These are phyloP conservation scores for Macroramphosus scolopax DNA, from an alignment of 2,797 vertebrate genomes.

Conservation along the genomic window DNA sequence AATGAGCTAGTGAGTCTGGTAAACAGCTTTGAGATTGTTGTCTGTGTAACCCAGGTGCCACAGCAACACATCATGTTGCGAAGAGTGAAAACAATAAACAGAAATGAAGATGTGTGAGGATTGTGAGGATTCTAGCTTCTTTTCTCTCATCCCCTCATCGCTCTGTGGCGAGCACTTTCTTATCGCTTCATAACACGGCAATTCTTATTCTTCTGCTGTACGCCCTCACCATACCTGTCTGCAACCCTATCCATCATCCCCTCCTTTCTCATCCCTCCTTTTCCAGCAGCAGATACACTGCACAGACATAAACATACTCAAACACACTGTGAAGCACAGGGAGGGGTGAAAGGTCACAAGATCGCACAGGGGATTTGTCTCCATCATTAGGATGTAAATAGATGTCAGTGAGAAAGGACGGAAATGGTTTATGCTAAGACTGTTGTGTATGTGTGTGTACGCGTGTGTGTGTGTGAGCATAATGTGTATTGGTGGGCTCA, in stretches of 20 bases:
- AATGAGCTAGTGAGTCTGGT: constrained; percentile 43
- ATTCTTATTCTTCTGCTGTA: constrained; percentile 21
- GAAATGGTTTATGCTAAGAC: constrained; percentile 16
- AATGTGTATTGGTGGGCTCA: constrained; percentile 20
- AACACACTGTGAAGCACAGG: neutral
- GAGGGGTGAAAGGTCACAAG: constrained; percentile 52
- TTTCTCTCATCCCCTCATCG: constrained; percentile 26
- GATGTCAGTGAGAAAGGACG: constrained; percentile 35
- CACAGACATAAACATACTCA: constrained; percentile 21
- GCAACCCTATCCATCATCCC: constrained; percentile 37
- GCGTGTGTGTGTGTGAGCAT: neutral
- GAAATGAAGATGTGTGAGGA: constrained; percentile 1
- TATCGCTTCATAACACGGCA: constrained; percentile 44
- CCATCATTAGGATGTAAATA: constrained; percentile 67
- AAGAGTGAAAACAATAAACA: neutral
- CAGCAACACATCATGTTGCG: constrained; percentile 14
- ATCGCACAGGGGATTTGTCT: constrained; percentile 39
- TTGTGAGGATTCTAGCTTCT: constrained; percentile 17
- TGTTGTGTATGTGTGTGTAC: constrained; percentile 5
- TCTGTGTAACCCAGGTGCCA: constrained; percentile 28
- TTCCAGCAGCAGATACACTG: constrained; percentile 22
- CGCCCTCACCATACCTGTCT: constrained; percentile 22
- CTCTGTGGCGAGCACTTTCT: constrained; percentile 20
- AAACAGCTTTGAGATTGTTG: constrained; percentile 41
- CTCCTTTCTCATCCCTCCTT: constrained; percentile 4